phyloP scores from a whole-genome alignment of 2,888 invertebrate species.

The Trichacis sp. region DNA sequence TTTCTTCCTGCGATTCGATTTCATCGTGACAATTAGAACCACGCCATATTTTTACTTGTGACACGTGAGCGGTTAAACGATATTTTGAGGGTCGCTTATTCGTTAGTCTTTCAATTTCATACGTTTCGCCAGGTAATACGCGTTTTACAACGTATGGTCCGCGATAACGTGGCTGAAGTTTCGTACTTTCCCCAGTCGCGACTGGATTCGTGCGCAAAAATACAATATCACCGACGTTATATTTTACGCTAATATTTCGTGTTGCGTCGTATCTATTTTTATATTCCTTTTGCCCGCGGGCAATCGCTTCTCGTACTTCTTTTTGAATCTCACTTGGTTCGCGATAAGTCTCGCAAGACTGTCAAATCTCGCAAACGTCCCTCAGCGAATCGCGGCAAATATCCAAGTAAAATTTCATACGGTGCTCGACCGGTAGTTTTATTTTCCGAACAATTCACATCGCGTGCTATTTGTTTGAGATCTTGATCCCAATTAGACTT shows the following conservation, averaged over 20 bases:
- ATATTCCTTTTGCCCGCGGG: neutral
- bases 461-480: neutral
- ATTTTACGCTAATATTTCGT: conserved; percentile 4
- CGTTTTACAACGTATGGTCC: conserved; percentile 13
- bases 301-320: conserved; percentile 2
- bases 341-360: conserved; percentile 8
- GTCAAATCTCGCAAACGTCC: conserved; percentile 12
- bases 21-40: too few relatives aligned
- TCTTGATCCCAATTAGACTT: neutral
- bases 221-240: conserved; percentile 13
- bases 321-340: neutral
- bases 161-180: conserved; percentile 19
- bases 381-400: conserved; percentile 10
- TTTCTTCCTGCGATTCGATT: too few relatives aligned
- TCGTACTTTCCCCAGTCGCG: conserved; percentile 22
- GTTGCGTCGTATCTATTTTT: conserved; percentile 10
- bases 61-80: conserved; percentile 11
- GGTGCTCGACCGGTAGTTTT: conserved; percentile 14
- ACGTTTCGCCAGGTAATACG: conserved; percentile 16
- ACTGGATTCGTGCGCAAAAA: conserved; percentile 15
- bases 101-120: conserved; percentile 1
- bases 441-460: conserved; percentile 7
- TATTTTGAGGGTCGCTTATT: neutral
- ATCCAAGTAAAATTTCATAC: conserved; percentile 9
- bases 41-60: conserved; percentile 19